Evolutionary conservation across 2,113 vertebrate species (phyloP), one percentile per base, ranked within the genome.

Genomic region (Rynchops niger): DNA sequence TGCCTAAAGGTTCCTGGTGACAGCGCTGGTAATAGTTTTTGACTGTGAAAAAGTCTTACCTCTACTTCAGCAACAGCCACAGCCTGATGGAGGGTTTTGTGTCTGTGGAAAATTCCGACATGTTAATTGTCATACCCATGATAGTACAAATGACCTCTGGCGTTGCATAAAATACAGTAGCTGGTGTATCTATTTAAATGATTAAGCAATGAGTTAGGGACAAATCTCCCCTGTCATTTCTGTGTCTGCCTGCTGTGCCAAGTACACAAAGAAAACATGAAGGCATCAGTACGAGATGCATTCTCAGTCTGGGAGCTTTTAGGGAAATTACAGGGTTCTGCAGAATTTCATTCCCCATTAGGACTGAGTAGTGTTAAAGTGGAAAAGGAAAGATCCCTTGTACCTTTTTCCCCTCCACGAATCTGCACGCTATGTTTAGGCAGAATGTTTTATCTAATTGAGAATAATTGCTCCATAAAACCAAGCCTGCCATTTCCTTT

Each of bases 261-360:
- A 95, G 83, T 42, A 77, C 86, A 93, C 36, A 38, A 83, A 97
- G 94, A 92, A 87, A 94, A 53, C 90, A 88, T 5, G 56, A 97
- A 97, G 94, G 84, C 8, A 40, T 96, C 95, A 67, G 59, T 80
- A 50, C 40, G 83, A 96, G 87, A 66, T 78, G 66, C 70, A 74
- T 94, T 97, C 98, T 95, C 90, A 94, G 82, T 81, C 95, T 91
- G 73, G 82, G 97, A 96, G 97, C 97, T 98, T 98, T 98, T 97
- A 98, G 96, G 91, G 90, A 98, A 98, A 98, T 98, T 97, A 95
- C 77, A 97, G 96, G 93, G 84, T 88, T 97, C 95, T 95, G 86
- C 96, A 97, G 96, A 98, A 97, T 95, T 97, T 97, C 71, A 95
- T 86, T 93, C 77, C 86, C 82, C 94, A 95, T 98, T 97, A 97